phyloP scores from a whole-genome alignment of 2,797 vertebrate genomes.

The Karalla daura region DNA sequence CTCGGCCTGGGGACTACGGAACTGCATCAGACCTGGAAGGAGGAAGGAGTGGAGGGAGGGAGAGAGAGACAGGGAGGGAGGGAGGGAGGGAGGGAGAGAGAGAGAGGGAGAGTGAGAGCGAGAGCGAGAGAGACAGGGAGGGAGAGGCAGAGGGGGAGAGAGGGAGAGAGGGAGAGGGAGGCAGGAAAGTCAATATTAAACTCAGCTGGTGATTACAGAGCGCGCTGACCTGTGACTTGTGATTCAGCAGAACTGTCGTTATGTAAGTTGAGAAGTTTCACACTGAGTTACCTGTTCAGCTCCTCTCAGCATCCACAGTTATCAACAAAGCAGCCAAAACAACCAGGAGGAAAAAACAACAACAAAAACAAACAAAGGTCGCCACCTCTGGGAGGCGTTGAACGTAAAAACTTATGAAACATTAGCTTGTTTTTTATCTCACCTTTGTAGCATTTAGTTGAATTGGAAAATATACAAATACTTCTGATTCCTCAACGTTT shows the following conservation, averaged over 20 bases:
- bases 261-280: slow-evolving; percentile 11
- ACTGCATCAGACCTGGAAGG: slow-evolving; percentile 88
- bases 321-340: too few relatives aligned
- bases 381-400: too few relatives aligned
- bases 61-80: not conserved
- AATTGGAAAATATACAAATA: too few relatives aligned
- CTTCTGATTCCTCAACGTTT: too few relatives aligned
- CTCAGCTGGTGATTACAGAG: slow-evolving; percentile 27
- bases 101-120: not conserved
- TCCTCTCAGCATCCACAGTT: too few relatives aligned
- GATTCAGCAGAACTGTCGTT: slow-evolving; percentile 28
- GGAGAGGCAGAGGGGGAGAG: not conserved
- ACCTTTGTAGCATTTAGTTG: too few relatives aligned
- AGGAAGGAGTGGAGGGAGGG: not conserved
- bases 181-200: slow-evolving; percentile 14
- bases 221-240: slow-evolving; percentile 9
- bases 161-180: not conserved
- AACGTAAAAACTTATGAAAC: too few relatives aligned
- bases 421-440: too few relatives aligned
- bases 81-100: not conserved
- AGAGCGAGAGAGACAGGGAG: not conserved
- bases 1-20: slow-evolving; percentile 78
- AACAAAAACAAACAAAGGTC: too few relatives aligned
- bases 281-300: not conserved
- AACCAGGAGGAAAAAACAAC: too few relatives aligned